Conservation (phyloP, 2,113 vertebrate genomes). For the Cygnus buccinator region DNA sequence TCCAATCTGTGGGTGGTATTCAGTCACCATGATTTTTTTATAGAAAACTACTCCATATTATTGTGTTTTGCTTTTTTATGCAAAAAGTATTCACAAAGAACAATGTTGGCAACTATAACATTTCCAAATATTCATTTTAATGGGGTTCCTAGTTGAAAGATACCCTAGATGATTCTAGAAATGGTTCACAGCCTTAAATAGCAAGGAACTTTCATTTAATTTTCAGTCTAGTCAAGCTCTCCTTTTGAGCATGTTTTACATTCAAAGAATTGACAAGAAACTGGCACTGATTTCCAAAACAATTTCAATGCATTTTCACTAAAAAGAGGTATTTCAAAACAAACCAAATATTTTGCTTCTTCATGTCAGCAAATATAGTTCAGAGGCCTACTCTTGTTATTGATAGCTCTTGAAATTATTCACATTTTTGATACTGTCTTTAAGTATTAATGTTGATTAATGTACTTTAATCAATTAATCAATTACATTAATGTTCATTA, state of each 20-base stretch:
- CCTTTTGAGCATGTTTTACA: neutral
- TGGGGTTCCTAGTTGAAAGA: neutral
- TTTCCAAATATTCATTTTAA: neutral
- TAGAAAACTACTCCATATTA: neutral
- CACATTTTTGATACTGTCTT: neutral
- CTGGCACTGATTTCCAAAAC: neutral
- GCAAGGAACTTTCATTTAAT: neutral
- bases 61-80: neutral
- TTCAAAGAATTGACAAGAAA: neutral
- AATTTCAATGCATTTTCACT: neutral
- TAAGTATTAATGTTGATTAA: neutral
- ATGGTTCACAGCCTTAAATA: neutral
- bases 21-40: neutral
- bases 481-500: too few species aligned
- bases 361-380: neutral
- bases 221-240: neutral
- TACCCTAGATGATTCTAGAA: neutral
- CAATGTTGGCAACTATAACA: neutral
- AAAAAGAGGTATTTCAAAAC: neutral
- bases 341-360: neutral
- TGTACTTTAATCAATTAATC: too few species aligned
- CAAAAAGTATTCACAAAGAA: neutral
- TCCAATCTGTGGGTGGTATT: neutral
- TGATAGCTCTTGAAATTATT: neutral
- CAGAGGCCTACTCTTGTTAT: neutral